These are phyloP conservation scores for Drosophila algonquin DNA, from an alignment of 2,888 invertebrate genomes.

Conservation along the genomic window DNA sequence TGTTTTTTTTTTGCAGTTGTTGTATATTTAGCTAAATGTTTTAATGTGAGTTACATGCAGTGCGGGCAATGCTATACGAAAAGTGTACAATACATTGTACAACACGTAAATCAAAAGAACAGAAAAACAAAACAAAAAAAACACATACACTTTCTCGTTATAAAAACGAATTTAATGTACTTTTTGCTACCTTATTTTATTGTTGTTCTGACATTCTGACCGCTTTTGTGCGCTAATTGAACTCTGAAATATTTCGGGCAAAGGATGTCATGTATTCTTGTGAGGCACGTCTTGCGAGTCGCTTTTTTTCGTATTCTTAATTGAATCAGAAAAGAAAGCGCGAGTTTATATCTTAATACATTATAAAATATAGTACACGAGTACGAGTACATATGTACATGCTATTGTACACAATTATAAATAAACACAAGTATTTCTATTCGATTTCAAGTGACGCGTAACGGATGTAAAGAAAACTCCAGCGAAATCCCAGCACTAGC, in stretches of 20 bases:
- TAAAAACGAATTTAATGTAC: slow-evolving; percentile 5
- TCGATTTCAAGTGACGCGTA: slow-evolving; percentile 63
- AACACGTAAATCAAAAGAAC: slow-evolving; percentile 7
- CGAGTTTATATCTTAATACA: slow-evolving; percentile 1
- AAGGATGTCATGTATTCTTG: not conserved
- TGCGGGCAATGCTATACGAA: not conserved
- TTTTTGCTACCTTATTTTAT: not conserved
- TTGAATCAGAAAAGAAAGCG: slow-evolving; percentile 1
- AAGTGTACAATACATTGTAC: not conserved
- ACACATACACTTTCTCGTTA: slow-evolving; percentile 3
- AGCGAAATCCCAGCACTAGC: not conserved
- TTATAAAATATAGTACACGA: not conserved
- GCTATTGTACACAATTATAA: no score
- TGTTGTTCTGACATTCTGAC: not conserved
- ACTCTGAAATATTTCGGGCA: not conserved
- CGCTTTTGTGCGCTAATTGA: slow-evolving; percentile 1
- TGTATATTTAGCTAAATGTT: slow-evolving; percentile 48
- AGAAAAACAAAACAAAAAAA: not conserved
- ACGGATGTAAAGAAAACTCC: slow-evolving; percentile 62
- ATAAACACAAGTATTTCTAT: slow-evolving; percentile 44
- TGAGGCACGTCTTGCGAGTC: not conserved
- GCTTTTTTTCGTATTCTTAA: not conserved
- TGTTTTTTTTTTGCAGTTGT: slow-evolving; percentile 35
- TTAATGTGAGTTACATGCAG: slow-evolving; percentile 58
- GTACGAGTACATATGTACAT: no score